Conservation (phyloP, 2,797 vertebrate genomes). For the Pelobates cultripes region DNA sequence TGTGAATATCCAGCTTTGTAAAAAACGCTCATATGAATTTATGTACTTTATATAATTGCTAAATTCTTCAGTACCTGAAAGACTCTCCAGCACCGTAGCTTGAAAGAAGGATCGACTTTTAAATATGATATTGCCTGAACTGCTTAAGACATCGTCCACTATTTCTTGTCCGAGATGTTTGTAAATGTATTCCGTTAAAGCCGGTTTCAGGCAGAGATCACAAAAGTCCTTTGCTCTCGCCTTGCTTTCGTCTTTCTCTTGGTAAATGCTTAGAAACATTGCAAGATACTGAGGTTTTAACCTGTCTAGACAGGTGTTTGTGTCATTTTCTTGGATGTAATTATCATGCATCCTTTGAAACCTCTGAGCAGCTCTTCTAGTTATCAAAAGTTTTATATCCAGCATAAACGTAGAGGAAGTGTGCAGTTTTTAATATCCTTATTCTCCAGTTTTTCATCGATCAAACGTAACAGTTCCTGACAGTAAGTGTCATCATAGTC, state of each 20-base stretch:
- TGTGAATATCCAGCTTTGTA: conserved; percentile 60
- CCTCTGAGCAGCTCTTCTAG: conserved; percentile 64
- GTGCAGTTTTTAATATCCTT: conserved; percentile 47
- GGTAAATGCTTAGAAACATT: conserved; percentile 66
- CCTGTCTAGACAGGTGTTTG: conserved; percentile 53
- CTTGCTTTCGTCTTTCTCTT: conserved; percentile 58
- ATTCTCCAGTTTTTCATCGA: conserved; percentile 66
- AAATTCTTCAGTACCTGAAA: conserved; percentile 58
- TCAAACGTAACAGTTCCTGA: conserved; percentile 54
- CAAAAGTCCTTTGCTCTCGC: conserved; percentile 60
- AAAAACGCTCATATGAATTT: conserved; percentile 55
- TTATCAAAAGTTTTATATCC: conserved; percentile 72
- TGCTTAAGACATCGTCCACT: conserved; percentile 62
- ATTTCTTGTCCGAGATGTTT: conserved; percentile 63
- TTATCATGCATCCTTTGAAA: conserved; percentile 71
- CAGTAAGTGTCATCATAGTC: conserved; percentile 69
- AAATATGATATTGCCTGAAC: conserved; percentile 54
- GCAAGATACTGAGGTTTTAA: conserved; percentile 60
- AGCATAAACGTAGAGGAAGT: conserved; percentile 69
- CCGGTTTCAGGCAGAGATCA: conserved; percentile 62
- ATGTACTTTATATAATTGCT: conserved; percentile 52
- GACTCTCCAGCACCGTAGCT: conserved; percentile 57
- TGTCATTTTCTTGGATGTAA: conserved; percentile 61
- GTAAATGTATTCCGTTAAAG: conserved; percentile 57
- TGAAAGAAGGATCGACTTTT: conserved; percentile 56